phyloP scores from a whole-genome alignment of 2,797 vertebrate species.

The Eptatretus atami region DNA sequence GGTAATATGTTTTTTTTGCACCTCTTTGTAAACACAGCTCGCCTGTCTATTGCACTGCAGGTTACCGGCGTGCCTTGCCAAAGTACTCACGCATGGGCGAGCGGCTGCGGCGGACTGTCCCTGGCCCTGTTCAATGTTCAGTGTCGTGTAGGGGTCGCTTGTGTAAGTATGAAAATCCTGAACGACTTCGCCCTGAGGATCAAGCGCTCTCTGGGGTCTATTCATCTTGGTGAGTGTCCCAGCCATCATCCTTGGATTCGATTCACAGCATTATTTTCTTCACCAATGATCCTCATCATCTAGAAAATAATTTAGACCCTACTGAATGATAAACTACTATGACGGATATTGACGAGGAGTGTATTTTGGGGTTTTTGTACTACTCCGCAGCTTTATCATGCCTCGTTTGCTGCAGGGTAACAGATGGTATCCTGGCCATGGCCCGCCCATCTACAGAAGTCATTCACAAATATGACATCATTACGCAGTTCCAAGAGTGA shows the following conservation, averaged over 20 bases:
- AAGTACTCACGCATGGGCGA: conserved; percentile 90
- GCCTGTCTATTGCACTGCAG: too few relatives aligned
- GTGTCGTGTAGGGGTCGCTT: conserved; percentile 69
- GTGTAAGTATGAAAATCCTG: conserved; percentile 85
- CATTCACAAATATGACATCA: conserved; percentile 53
- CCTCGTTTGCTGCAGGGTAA: conserved; percentile 29
- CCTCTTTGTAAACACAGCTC: too few relatives aligned
- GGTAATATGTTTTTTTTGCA: too few relatives aligned
- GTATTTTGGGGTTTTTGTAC: too few relatives aligned
- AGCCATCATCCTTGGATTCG: too few relatives aligned
- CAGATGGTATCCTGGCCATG: conserved; percentile 72
- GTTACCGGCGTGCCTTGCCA: conserved; percentile 32
- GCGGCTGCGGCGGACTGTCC: conserved; percentile 61
- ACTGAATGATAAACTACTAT: too few relatives aligned
- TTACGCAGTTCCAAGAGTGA: conserved; percentile 62
- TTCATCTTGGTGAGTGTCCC: conserved; percentile 44
- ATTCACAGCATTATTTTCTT: too few relatives aligned
- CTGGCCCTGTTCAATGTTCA: conserved; percentile 73
- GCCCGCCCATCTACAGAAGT: conserved; percentile 74
- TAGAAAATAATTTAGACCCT: too few relatives aligned
- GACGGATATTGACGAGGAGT: too few relatives aligned
- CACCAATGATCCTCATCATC: too few relatives aligned
- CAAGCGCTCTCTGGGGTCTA: conserved; percentile 68
- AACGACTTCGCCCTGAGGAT: conserved; percentile 58
- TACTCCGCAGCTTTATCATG: too few relatives aligned